These are phyloP conservation scores for Coptodon rendalli DNA, from an alignment of 2,113 vertebrate species.

Conservation along the genomic window DNA sequence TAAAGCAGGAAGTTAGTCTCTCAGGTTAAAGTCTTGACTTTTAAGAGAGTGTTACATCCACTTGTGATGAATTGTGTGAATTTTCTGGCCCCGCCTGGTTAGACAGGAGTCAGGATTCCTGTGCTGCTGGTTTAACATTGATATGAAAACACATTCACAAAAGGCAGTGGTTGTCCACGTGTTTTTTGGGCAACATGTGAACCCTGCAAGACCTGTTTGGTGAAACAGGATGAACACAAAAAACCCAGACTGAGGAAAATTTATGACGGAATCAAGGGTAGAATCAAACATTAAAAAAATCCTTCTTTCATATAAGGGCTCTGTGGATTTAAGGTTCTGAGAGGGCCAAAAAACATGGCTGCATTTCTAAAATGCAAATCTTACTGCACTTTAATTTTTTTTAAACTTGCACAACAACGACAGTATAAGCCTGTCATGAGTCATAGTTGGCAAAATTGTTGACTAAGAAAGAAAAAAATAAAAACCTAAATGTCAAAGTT, in stretches of 20 bases:
- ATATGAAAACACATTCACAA: neutral
- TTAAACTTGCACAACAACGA: fast-evolving
- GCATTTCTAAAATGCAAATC: fast-evolving
- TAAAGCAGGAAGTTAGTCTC: neutral
- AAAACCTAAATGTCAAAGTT: neutral
- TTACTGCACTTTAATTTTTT: neutral
- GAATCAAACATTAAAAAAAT: neutral
- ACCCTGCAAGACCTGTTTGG: neutral
- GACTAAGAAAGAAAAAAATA: neutral
- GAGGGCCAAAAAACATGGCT: fast-evolving
- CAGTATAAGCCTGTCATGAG: neutral
- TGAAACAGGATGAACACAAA: neutral
- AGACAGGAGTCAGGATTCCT: neutral
- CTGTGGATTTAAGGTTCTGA: neutral
- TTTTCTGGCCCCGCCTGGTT: fast-evolving
- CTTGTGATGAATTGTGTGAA: neutral
- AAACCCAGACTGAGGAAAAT: neutral
- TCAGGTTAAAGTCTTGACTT: neutral
- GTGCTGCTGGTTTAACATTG: neutral
- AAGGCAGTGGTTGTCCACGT: neutral
- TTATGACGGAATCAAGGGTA: fast-evolving
- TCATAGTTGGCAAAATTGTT: neutral
- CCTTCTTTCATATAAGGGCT: neutral
- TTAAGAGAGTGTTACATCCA: neutral
- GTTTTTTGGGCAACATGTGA: neutral